A percentile compares a stretch with the other conserved stretches of the same genome.
phyloP scores from a whole-genome alignment of 2,797 vertebrate species.

The Psittacula echo region DNA sequence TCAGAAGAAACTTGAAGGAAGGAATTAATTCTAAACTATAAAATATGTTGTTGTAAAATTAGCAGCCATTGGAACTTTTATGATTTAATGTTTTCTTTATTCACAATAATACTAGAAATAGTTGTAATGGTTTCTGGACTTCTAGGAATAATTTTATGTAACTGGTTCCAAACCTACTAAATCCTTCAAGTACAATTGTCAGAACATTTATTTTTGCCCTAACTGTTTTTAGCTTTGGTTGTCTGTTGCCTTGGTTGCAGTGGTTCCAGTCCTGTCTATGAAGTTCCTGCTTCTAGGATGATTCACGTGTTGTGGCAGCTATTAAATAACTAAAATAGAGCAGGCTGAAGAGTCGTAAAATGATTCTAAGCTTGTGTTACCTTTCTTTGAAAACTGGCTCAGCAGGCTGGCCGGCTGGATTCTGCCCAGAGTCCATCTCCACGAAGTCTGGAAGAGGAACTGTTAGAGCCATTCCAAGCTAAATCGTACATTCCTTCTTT shows the following conservation, averaged over 20 bases:
- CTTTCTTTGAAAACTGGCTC: not conserved
- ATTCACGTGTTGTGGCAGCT: not conserved
- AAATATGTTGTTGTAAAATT: not conserved
- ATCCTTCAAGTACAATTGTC: not conserved
- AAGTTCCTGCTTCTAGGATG: not conserved
- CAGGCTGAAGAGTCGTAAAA: not conserved
- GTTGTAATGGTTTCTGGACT: not conserved
- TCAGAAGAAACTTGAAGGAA: not conserved
- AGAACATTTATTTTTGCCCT: constrained; percentile 52
- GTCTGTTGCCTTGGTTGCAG: constrained; percentile 57
- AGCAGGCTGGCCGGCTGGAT: not conserved
- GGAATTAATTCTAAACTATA: not conserved
- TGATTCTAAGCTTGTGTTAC: not conserved
- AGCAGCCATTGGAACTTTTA: not conserved
- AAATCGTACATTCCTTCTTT: not conserved
- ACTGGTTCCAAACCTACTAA: not conserved
- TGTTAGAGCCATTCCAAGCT: not conserved
- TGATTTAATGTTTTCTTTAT: not conserved
- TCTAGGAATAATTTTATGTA: constrained; percentile 25
- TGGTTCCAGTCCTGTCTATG: constrained; percentile 21
- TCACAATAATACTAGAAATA: not conserved
- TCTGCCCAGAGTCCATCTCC: not conserved
- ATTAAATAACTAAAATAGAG: not conserved
- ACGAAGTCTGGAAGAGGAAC: not conserved
- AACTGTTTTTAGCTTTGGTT: constrained; percentile 52